Conservation (phyloP, 2,888 invertebrate species). For the Camponotus fellah region DNA sequence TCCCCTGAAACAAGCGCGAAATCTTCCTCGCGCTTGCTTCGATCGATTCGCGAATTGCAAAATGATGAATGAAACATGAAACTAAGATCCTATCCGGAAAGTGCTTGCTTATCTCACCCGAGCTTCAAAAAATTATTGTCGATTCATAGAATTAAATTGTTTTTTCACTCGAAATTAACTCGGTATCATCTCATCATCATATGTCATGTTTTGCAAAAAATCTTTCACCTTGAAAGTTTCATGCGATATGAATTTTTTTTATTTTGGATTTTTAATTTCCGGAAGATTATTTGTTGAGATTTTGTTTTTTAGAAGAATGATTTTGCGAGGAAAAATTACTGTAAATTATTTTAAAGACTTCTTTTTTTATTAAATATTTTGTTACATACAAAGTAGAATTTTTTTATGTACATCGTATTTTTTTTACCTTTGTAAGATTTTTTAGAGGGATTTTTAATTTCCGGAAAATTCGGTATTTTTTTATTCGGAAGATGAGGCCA, state of each 20-base stretch:
- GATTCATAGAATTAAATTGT: slow-evolving; percentile 17
- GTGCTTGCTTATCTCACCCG: not conserved
- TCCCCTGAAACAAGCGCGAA: not conserved
- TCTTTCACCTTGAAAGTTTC: not conserved
- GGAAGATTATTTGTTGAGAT: too few species aligned
- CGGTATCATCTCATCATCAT: not conserved
- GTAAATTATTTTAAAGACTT: too few species aligned
- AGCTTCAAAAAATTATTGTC: not conserved
- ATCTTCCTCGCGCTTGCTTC: not conserved
- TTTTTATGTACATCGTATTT: too few species aligned
- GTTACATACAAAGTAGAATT: too few species aligned
- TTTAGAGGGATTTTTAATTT: not conserved
- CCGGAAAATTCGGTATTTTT: not conserved
- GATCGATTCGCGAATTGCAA: slow-evolving; percentile 6
- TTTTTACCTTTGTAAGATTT: too few species aligned
- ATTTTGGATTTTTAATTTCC: not conserved
- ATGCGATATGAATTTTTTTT: not conserved
- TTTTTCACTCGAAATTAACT: not conserved
- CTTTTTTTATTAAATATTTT: too few species aligned
- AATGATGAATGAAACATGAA: slow-evolving; percentile 34
- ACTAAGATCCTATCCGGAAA: not conserved
- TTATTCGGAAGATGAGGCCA: not conserved
- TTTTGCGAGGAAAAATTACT: too few species aligned
- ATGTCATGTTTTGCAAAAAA: not conserved
- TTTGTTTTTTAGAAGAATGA: too few species aligned